Evolutionary conservation across 2,113 vertebrate genomes (phyloP).

Genomic region (Panthera tigris): DNA sequence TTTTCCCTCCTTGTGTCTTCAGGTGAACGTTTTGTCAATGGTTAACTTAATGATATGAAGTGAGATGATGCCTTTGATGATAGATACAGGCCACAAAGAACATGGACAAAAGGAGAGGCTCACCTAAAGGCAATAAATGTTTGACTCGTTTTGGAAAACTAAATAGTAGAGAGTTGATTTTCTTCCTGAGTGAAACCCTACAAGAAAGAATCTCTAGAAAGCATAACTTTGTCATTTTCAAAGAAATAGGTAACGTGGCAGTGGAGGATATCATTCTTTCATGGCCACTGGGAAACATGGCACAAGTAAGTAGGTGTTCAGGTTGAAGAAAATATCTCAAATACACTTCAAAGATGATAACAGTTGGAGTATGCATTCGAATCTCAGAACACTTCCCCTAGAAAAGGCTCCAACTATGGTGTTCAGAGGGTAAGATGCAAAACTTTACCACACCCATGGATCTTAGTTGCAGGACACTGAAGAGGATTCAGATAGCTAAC

Average conservation of each 20-base stretch:
- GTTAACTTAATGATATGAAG: not conserved
- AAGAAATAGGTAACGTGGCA: not conserved
- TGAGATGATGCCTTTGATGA: not conserved
- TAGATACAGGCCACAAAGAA: not conserved
- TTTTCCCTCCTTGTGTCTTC: not conserved
- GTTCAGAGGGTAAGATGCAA: not conserved
- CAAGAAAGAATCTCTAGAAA: not conserved
- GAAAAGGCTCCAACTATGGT: not conserved
- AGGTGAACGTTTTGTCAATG: not conserved
- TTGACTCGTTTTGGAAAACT: not conserved
- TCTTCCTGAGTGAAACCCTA: not conserved
- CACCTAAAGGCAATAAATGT: not conserved
- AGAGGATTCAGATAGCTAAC: not conserved
- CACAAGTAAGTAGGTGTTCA: not conserved
- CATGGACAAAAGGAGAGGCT: not conserved
- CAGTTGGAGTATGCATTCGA: not conserved
- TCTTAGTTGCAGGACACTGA: not conserved
- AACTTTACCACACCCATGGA: not conserved
- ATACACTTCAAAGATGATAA: not conserved
- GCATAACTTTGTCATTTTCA: not conserved
- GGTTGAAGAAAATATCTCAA: not conserved
- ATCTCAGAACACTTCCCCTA: not conserved
- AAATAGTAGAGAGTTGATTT: not conserved
- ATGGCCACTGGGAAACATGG: not conserved
- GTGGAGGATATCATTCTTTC: not conserved